Conservation (phyloP, 2,888 invertebrate genomes). For the Lypha dubia region DNA sequence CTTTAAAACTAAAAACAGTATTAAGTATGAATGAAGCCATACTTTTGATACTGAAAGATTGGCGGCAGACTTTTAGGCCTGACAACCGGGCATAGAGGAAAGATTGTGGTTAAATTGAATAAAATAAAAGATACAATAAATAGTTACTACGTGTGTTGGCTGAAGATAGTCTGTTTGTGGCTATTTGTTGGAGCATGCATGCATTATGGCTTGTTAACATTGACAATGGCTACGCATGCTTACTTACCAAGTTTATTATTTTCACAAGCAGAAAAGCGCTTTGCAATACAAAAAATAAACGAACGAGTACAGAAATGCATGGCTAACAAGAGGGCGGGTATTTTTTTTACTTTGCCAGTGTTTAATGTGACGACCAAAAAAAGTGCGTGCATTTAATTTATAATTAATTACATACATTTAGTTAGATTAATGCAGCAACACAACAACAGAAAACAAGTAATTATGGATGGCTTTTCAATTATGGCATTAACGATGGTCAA, state of each 20-base stretch:
- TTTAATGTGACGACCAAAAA: conserved; percentile 50
- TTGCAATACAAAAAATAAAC: conserved; percentile 25
- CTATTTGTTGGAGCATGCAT: conserved; percentile 57
- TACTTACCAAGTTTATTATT: conserved; percentile 67
- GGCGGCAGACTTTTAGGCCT: conserved; percentile 11
- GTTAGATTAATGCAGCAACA: conserved; percentile 4
- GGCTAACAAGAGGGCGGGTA: conserved; percentile 65
- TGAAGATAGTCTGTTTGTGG: conserved; percentile 52
- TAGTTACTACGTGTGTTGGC: conserved; percentile 62
- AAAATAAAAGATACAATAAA: conserved; percentile 20
- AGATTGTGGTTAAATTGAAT: conserved; percentile 3
- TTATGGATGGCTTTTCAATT: conserved; percentile 59
- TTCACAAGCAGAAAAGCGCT: conserved; percentile 37
- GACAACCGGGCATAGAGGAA: conserved; percentile 25
- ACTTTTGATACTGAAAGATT: conserved; percentile 8
- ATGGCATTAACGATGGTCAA: conserved; percentile 75
- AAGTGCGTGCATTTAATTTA: conserved; percentile 71
- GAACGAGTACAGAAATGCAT: conserved; percentile 36
- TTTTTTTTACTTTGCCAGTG: conserved; percentile 19
- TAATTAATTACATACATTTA: conserved; percentile 56
- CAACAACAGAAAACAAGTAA: no score
- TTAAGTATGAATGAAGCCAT: not conserved
- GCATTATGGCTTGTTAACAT: conserved; percentile 62
- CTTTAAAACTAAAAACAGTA: conserved; percentile 1
- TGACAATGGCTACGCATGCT: conserved; percentile 77